Evolutionary conservation across 2,113 vertebrate species (phyloP), one percentile per base, ranked within the genome.

Genomic region (Thunnus thynnus): DNA sequence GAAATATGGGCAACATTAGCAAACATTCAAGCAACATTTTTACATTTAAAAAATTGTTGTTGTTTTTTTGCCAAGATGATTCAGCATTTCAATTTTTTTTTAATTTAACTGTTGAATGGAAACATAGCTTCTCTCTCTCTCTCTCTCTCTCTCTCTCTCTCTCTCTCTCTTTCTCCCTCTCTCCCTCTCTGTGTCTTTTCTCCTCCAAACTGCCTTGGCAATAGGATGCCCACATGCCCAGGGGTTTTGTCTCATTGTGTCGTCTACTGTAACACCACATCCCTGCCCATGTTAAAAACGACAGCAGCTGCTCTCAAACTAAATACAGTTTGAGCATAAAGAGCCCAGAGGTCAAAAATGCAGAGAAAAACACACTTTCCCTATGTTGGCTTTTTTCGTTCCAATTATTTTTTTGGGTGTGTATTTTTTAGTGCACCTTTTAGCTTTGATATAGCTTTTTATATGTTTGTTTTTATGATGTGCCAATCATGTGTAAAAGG

Each of bases 271-370:
- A 71, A 62, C 22, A n/a, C 71, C 57, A 52, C 73, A 17, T 89
- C 84, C 82, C 85, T 80, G 75, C 80, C 66, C 71, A 32, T 90
- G 79, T 89, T 78, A 52, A 76, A 88, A 90, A 64, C 67, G 41
- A 89, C 77, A 93, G 91, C 93, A 94, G 91, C 93, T 94, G 93
- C 90, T 93, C 92, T 94, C 91, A 91, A 88, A 94, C 90, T 36
- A 60, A 84, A 76, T 57, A 18, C 61, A 27, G 91, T 93, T 94
- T 92, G 94, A 94, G 93, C 84, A 86, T 78, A 78, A 91, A 87
- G 91, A 95, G 94, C 95, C 94, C 95, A 96, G 93, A 91, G 92
- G 94, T 95, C 94, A 95, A 95, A 96, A 96, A 95, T 84, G 90
- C 88, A 87, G 79, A 83, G 65, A 91, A 93, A 88, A 89, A 88